These are phyloP conservation scores for Sander vitreus DNA, from an alignment of 2,113 vertebrate species.

Conservation along the genomic window DNA sequence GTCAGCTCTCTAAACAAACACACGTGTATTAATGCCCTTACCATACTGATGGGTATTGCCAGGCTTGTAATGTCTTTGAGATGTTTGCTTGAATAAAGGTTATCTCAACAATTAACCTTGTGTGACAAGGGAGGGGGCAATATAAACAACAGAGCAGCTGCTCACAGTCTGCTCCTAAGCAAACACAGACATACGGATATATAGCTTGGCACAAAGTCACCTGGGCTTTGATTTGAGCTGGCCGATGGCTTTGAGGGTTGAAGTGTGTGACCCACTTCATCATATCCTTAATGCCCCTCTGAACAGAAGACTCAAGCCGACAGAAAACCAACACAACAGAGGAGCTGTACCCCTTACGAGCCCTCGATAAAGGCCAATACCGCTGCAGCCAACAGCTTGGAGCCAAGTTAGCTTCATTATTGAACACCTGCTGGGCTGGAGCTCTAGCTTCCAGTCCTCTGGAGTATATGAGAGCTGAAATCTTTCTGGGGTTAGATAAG, in stretches of 20 bases:
- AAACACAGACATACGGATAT: slow-evolving; percentile 26
- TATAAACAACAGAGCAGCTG: slow-evolving; percentile 66
- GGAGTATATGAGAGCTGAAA: slow-evolving; percentile 34
- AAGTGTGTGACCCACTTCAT: slow-evolving; percentile 34
- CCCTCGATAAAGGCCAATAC: slow-evolving; percentile 28
- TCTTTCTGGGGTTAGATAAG: slow-evolving; percentile 30
- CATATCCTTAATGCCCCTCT: slow-evolving; percentile 11
- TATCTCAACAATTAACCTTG: slow-evolving; percentile 82
- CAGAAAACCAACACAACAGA: slow-evolving; percentile 29
- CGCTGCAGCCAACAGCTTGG: slow-evolving; percentile 60
- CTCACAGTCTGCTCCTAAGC: slow-evolving; percentile 26
- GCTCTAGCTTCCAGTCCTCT: slow-evolving; percentile 32
- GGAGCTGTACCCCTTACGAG: slow-evolving; percentile 13
- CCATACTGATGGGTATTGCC: slow-evolving; percentile 22
- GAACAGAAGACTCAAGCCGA: slow-evolving; percentile 16
- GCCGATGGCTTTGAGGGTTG: not conserved
- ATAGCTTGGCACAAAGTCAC: slow-evolving; percentile 17
- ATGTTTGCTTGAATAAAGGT: slow-evolving; percentile 73
- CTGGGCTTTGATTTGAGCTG: slow-evolving; percentile 43
- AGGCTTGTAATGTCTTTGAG: slow-evolving; percentile 63
- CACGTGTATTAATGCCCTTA: slow-evolving; percentile 52
- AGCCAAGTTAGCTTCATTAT: slow-evolving; percentile 43
- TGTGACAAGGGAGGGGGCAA: slow-evolving; percentile 59
- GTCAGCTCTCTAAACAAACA: slow-evolving; percentile 44
- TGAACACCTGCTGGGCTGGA: slow-evolving; percentile 61